phyloP scores from a whole-genome alignment of 2,888 invertebrate species.

The Reticulitermes lucifugus region DNA sequence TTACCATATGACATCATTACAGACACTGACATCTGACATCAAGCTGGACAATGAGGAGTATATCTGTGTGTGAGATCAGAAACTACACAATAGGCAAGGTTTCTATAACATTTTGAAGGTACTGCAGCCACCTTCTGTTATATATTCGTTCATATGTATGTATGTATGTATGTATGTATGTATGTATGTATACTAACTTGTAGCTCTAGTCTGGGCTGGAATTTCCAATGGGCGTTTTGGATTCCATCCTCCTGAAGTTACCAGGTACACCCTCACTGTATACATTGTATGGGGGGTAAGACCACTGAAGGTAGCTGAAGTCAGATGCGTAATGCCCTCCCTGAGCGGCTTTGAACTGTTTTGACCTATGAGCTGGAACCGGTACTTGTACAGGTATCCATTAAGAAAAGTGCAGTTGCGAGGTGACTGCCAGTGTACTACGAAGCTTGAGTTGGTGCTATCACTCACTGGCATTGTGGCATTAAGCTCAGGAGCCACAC shows the following conservation, averaged over 20 bases:
- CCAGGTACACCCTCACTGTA: constrained; percentile 38
- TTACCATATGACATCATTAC: too few species aligned
- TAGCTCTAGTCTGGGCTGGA: constrained; percentile 36
- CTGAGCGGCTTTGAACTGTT: too few species aligned
- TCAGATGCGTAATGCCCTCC: background rate
- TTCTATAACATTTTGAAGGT: too few species aligned
- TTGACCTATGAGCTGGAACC: constrained; percentile 14
- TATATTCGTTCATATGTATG: too few species aligned
- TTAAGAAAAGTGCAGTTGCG: constrained; percentile 27
- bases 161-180: too few species aligned
- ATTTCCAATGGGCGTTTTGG: background rate
- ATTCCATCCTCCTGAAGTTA: constrained; percentile 39
- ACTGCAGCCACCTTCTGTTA: too few species aligned
- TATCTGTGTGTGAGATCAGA: too few species aligned
- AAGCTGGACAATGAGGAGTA: too few species aligned
- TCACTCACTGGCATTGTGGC: background rate
- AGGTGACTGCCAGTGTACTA: constrained; percentile 38
- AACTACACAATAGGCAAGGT: too few species aligned
- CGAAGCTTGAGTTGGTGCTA: constrained; percentile 41
- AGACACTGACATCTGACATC: too few species aligned
- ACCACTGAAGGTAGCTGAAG: constrained; percentile 33
- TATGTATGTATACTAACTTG: too few species aligned
- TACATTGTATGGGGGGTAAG: constrained; percentile 45
- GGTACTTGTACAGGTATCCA: constrained; percentile 43
- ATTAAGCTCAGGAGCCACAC: background rate